Evolutionary conservation across 2,113 vertebrate species (phyloP).

Genomic region (Grammomys dolichurus): DNA sequence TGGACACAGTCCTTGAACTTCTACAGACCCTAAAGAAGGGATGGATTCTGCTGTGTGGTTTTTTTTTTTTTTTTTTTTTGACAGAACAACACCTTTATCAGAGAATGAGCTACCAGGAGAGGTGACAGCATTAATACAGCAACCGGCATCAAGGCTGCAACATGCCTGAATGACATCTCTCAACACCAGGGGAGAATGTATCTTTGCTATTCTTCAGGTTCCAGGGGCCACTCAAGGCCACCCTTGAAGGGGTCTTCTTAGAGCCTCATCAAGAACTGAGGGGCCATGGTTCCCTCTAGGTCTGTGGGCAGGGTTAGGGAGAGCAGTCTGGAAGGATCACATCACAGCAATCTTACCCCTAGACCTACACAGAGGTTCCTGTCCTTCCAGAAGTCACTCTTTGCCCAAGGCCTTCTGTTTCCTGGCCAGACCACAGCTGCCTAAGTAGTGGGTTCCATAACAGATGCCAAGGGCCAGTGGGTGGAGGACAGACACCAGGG

Average conservation of each 20-base stretch:
- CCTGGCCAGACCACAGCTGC: slow-evolving; percentile 42
- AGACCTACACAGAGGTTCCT: not conserved
- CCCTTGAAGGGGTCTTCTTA: not conserved
- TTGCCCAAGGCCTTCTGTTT: not conserved
- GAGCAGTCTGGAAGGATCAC: not conserved
- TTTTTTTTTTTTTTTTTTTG: not conserved
- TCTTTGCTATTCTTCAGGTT: not conserved
- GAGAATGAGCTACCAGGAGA: not conserved
- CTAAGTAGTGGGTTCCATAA: not conserved
- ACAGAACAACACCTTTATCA: not conserved
- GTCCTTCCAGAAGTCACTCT: not conserved
- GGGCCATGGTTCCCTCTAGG: not conserved
- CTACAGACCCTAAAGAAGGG: not conserved
- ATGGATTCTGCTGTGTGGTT: not conserved
- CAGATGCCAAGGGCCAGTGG: not conserved
- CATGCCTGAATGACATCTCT: too few species aligned
- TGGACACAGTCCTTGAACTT: not conserved
- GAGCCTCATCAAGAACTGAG: not conserved
- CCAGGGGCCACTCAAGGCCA: not conserved
- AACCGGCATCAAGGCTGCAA: too few species aligned
- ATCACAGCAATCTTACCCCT: not conserved
- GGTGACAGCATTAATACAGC: not conserved
- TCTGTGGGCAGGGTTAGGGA: not conserved
- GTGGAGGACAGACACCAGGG: not conserved
- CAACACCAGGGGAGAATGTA: too few species aligned